phyloP scores from a whole-genome alignment of 2,113 vertebrate genomes.

The Penelope pileata region DNA sequence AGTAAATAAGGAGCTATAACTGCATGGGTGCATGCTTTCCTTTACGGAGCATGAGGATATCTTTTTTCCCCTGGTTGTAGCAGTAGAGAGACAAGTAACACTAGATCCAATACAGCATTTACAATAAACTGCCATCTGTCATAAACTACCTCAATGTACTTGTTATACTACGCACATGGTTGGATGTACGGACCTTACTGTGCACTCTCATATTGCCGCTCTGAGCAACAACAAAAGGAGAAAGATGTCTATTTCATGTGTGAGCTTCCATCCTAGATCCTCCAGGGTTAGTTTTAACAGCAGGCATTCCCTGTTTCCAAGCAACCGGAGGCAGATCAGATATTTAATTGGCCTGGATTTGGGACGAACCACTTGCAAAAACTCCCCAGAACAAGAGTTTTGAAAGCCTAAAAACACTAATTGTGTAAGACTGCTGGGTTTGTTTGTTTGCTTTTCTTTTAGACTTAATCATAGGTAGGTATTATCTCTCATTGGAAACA shows the following conservation, averaged over 20 bases:
- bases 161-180: background rate
- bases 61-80: background rate
- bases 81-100: background rate
- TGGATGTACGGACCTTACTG: background rate
- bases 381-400: background rate
- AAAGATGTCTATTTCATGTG: background rate
- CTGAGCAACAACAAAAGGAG: background rate
- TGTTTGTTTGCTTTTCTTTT: background rate
- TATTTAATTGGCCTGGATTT: background rate
- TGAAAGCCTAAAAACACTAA: background rate
- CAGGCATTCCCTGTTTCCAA: background rate
- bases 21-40: background rate
- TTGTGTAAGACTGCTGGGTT: background rate
- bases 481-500: background rate
- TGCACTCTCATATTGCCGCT: fast-evolving
- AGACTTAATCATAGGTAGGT: background rate
- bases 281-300: background rate
- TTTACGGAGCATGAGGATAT: background rate
- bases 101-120: background rate
- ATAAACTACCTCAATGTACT: background rate
- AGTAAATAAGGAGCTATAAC: background rate
- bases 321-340: background rate
- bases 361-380: background rate
- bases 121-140: background rate
- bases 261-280: background rate